phyloP scores from a whole-genome alignment of 92 coral and sea anemone species.

The Zoanthus solanderi region DNA sequence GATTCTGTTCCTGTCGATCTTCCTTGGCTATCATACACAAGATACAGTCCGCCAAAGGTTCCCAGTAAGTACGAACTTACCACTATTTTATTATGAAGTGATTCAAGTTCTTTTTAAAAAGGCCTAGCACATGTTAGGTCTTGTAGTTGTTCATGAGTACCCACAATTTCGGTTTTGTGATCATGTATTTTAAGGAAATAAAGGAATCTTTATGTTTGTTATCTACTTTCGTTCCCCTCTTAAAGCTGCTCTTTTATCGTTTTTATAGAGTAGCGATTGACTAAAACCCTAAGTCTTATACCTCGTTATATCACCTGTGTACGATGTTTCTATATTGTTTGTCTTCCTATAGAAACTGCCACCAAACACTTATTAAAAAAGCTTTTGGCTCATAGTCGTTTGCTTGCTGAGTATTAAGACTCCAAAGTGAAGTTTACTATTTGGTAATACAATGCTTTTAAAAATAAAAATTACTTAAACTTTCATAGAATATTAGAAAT shows the following conservation, averaged over 20 bases:
- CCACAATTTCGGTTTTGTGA: neutral
- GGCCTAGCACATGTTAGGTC: neutral
- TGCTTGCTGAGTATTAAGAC: neutral
- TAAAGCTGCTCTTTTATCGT: too few species aligned
- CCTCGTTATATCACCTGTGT: too few species aligned
- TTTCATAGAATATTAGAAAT: neutral
- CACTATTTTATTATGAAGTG: neutral
- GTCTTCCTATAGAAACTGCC: too few species aligned
- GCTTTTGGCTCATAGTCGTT: neutral
- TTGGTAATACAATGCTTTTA: neutral
- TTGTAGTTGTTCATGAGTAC: neutral
- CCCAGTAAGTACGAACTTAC: conserved; percentile 84
- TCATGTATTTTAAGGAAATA: neutral
- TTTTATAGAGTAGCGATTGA: too few species aligned
- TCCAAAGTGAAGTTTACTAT: neutral
- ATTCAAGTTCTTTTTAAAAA: neutral
- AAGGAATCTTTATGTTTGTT: neutral
- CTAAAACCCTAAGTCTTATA: too few species aligned
- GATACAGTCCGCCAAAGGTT: conserved; percentile 96
- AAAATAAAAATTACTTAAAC: neutral
- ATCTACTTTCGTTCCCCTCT: too few species aligned
- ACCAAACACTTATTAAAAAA: neutral
- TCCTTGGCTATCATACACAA: conserved; percentile 90
- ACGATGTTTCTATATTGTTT: too few species aligned
- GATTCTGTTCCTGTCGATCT: conserved; percentile 35